Percentiles rank a stretch among this genome's conserved stretches.
phyloP scores from a whole-genome alignment of 2,797 vertebrate species.

The Falco berigora region DNA sequence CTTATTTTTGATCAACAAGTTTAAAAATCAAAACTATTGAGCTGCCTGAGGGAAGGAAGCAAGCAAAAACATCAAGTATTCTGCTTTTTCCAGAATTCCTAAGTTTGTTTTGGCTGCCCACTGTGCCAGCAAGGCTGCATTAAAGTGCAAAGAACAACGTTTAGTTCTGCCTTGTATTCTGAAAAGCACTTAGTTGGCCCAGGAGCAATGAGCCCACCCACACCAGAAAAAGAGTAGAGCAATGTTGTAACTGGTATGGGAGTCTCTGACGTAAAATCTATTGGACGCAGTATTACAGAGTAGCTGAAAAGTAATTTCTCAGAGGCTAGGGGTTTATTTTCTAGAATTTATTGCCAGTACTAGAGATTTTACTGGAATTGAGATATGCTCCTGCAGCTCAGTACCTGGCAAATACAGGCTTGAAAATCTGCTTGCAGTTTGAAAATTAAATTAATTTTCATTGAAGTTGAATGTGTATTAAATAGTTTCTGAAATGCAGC shows the following conservation, averaged over 20 bases:
- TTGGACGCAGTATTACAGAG: not conserved
- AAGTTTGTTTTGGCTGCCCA: not conserved
- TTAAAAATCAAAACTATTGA: not conserved
- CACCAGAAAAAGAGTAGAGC: not conserved
- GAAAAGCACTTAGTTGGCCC: not conserved
- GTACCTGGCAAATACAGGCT: not conserved
- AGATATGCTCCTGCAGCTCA: not conserved
- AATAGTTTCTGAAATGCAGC: not conserved
- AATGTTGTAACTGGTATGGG: rapidly evolving
- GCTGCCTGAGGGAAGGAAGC: not conserved
- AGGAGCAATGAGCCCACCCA: not conserved
- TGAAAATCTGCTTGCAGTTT: not conserved
- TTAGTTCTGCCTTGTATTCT: not conserved
- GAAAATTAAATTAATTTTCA: not conserved
- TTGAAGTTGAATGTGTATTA: not conserved
- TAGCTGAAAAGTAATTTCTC: not conserved
- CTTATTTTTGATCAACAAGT: too few species aligned
- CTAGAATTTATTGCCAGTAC: not conserved
- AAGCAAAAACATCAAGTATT: not conserved
- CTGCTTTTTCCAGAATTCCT: not conserved
- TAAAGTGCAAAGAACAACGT: rapidly evolving
- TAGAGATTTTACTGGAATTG: not conserved
- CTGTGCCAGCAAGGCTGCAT: not conserved
- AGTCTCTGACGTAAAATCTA: not conserved
- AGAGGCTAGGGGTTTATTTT: not conserved